These are phyloP conservation scores for Drusus annulatus DNA, from an alignment of 1,140 invertebrate species.

Conservation along the genomic window DNA sequence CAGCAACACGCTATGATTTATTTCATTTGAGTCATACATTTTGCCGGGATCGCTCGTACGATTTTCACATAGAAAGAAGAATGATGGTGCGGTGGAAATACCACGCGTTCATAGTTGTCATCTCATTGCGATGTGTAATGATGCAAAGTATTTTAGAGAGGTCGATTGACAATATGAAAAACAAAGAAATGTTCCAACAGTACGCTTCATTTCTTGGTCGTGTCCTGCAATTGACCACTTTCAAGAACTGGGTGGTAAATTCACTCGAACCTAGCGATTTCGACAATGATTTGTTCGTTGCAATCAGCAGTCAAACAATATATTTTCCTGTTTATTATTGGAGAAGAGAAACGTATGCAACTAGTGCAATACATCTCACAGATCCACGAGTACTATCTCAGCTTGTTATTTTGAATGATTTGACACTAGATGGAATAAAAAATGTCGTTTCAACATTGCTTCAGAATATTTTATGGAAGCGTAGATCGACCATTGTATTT, in stretches of 20 bases:
- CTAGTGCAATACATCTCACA: not conserved
- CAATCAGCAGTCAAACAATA: not conserved
- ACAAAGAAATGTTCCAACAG: not conserved
- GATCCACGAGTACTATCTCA: not conserved
- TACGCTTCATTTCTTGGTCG: not conserved
- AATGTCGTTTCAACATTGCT: not conserved
- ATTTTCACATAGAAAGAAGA: too few species aligned
- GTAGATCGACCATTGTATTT: constrained; percentile 4
- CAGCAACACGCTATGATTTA: too few species aligned
- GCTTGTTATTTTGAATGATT: not conserved
- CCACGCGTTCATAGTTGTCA: too few species aligned
- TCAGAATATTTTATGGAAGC: constrained; percentile 23
- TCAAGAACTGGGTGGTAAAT: constrained; percentile 6
- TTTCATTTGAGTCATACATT: too few species aligned
- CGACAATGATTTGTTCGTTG: constrained; percentile 18
- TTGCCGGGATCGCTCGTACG: too few species aligned
- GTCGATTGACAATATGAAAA: too few species aligned
- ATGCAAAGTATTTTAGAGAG: too few species aligned
- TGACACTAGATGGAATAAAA: not conserved
- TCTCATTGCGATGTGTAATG: too few species aligned
- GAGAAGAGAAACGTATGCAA: not conserved
- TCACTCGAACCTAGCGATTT: not conserved
- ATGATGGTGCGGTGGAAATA: too few species aligned
- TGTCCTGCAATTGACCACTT: not conserved
- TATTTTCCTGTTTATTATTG: constrained; percentile 4